Conservation (phyloP, 2,797 vertebrate genomes). For the Diceros bicornis region DNA sequence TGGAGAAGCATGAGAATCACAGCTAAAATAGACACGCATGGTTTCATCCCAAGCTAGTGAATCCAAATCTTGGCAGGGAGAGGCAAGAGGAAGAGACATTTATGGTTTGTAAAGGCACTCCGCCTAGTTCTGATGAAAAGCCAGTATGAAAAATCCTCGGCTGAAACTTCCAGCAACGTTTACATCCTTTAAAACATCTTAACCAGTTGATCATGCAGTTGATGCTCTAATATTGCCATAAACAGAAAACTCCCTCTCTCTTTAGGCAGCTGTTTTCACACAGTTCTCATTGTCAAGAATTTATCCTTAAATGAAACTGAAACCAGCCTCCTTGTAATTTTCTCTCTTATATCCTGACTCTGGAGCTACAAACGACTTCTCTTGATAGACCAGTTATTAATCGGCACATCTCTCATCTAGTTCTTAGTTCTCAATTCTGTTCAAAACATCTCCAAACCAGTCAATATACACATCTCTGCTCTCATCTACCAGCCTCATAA, state of each 20-base stretch:
- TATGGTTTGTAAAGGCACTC: not conserved
- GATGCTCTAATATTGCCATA: not conserved
- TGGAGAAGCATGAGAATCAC: not conserved
- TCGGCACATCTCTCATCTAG: not conserved
- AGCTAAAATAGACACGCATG: not conserved
- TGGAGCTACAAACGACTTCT: not conserved
- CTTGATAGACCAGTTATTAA: not conserved
- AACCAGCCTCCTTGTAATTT: not conserved
- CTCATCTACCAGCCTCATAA: not conserved
- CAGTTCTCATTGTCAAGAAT: not conserved
- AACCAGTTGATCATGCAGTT: fast-evolving
- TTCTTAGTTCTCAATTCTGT: not conserved
- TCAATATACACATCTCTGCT: not conserved
- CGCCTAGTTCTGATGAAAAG: not conserved
- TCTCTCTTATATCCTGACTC: not conserved
- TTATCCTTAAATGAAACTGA: not conserved
- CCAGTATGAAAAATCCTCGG: not conserved
- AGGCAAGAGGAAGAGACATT: not conserved
- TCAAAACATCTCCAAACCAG: not conserved
- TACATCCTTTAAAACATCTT: not conserved
- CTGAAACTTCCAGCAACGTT: not conserved
- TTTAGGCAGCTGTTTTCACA: not conserved
- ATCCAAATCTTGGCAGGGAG: no score
- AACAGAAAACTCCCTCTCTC: not conserved
- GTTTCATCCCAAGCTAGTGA: not conserved